Evolutionary conservation across 2,888 invertebrate species (phyloP).

Genomic region (Lasius platythorax): DNA sequence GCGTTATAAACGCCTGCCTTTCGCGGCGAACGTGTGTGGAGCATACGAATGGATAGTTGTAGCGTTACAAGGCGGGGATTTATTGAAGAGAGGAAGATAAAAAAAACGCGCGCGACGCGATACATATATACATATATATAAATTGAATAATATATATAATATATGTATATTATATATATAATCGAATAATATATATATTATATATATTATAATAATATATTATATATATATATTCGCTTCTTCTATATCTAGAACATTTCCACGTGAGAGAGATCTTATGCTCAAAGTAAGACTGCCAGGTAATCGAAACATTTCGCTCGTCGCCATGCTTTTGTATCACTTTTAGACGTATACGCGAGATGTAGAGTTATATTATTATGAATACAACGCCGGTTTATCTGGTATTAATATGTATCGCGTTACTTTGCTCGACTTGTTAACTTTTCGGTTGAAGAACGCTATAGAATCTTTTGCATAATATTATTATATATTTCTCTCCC

Average conservation of each 20-base stretch:
- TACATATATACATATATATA: background rate
- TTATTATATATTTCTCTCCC: conserved; percentile 7
- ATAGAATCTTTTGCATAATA: conserved; percentile 59
- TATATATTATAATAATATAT: background rate
- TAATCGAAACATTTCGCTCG: conserved; percentile 66
- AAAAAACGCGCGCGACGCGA: background rate
- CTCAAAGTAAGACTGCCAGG: conserved; percentile 81
- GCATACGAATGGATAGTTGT: background rate
- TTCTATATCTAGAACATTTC: conserved; percentile 34
- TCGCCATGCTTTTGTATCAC: conserved; percentile 66
- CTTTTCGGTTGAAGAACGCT: background rate
- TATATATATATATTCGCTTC: conserved; percentile 28
- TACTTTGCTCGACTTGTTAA: conserved; percentile 5
- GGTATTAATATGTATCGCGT: conserved; percentile 17
- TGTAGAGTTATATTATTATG: conserved; percentile 56
- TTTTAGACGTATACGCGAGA: conserved; percentile 58
- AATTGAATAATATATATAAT: too few species aligned
- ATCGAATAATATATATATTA: too few species aligned
- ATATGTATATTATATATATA: too few species aligned
- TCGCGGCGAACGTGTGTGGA: background rate
- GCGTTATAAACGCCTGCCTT: background rate
- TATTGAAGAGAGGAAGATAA: background rate
- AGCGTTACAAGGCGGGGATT: background rate
- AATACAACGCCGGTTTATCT: background rate
- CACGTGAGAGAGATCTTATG: conserved; percentile 67